A percentile compares a stretch with the other conserved stretches of the same genome.
phyloP scores from a whole-genome alignment of 2,797 vertebrate genomes.

The Halcyon smyrnensis region DNA sequence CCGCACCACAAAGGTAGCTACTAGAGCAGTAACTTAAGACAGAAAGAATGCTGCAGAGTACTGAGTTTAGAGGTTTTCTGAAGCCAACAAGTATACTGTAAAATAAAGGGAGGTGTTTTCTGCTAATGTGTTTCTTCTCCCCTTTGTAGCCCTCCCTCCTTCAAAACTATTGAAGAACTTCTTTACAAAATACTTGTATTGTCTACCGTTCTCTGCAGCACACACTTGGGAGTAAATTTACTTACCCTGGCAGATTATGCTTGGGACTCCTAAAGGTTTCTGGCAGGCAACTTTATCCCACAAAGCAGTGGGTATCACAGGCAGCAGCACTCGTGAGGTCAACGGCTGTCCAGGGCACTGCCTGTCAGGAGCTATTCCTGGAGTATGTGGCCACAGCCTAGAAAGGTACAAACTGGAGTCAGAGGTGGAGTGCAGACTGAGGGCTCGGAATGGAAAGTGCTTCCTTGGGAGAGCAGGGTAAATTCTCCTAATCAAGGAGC shows the following conservation, averaged over 20 bases:
- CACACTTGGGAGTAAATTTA: neutral
- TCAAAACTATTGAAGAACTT: neutral
- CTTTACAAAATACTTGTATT: neutral
- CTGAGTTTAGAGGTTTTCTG: neutral
- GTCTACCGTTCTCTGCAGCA: neutral
- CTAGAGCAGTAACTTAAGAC: neutral
- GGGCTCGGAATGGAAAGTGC: fast-evolving
- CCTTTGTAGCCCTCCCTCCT: neutral
- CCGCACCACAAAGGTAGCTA: fast-evolving
- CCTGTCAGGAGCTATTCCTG: neutral
- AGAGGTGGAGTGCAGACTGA: neutral
- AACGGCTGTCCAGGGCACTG: neutral
- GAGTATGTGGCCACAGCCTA: neutral
- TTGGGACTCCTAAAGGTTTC: neutral
- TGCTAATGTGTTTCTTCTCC: neutral
- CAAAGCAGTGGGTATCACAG: fast-evolving
- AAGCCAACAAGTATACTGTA: neutral
- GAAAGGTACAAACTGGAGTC: fast-evolving
- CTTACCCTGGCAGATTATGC: neutral
- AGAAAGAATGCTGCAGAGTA: neutral
- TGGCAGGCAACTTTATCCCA: neutral
- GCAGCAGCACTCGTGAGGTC: neutral
- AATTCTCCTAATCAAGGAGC: neutral
- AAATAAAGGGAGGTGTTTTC: neutral
- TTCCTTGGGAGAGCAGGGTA: fast-evolving